Base-by-base conservation (phyloP, 2,888 invertebrate species). In the Neoaliturus tenellus region DNA sequence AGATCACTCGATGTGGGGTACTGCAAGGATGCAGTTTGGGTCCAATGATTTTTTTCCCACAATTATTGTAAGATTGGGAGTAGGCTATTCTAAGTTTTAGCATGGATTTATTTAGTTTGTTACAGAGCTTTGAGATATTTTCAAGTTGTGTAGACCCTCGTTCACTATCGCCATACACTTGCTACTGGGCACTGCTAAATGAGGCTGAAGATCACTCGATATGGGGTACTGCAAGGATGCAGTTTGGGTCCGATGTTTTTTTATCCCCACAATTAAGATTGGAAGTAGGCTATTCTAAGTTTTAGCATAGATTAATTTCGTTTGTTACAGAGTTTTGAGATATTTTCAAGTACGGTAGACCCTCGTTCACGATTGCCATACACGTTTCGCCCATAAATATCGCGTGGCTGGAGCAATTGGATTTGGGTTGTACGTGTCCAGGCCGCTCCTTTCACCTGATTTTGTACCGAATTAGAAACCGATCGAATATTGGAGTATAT, bases 361-460 rank as follows among this genome's bases (percentile, higher is more conserved):
- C 5, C 20, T 1, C 39, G 39, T 39, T 2, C 39, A 20, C 41
- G 41, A 4, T 1, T 23, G n/a, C 5, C n/a, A 25, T 1, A 6
- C 71, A 71, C 71, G 71, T 71, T 71, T 23, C 10, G 39, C 20
- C 39, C 33, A 23, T 71, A 71, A 71, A 33, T 67, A 55, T 67
- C 41, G 23, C 71, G 20, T 39, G 17, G 39, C 71, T 39, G 35
- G 23, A 25, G 39, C 75, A 75, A 75, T 75, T 44, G 41, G 75
- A 75, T 44, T 41, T 75, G 75, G 75, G 75, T 28, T 48, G 44
- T 48, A 75, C 75, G 75, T 75, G 75, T 48, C 35, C 41, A 44
- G 31, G 25, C 17, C 75, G 39, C 23, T 6, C 71, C 71, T 71
- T 71, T 71, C 71, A 71, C 71, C 41, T 62, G 62, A 62, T 62